phyloP scores from a whole-genome alignment of 2,797 vertebrate genomes.

The Tokudaia tokunoshimensis region DNA sequence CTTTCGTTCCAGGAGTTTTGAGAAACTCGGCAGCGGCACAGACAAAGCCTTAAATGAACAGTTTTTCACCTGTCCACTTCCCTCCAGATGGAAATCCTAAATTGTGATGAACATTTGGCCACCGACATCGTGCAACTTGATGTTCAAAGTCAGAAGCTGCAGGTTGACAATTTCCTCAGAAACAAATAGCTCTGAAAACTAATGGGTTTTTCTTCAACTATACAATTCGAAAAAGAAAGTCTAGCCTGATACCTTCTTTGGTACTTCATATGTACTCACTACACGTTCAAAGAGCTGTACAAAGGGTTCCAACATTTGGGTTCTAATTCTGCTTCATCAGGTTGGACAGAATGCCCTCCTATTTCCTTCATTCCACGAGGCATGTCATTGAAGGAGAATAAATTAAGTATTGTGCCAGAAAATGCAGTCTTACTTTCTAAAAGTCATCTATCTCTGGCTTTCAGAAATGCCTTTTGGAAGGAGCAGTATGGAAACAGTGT shows the following conservation, averaged over 20 bases:
- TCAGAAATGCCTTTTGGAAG: constrained; percentile 83
- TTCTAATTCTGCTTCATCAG: constrained; percentile 80
- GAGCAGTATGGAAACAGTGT: constrained; percentile 83
- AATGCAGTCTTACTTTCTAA: constrained; percentile 81
- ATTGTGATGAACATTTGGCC: background rate
- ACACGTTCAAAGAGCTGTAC: constrained; percentile 68
- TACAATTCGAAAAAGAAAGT: constrained; percentile 39
- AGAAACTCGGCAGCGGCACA: background rate
- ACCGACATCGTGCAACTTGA: background rate
- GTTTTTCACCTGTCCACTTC: background rate
- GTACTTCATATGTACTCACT: constrained; percentile 47
- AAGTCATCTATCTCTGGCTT: constrained; percentile 82
- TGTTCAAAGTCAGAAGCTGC: constrained; percentile 35
- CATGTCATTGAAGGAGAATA: constrained; percentile 83
- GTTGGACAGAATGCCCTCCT: constrained; percentile 62
- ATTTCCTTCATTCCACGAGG: constrained; percentile 81
- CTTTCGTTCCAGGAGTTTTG: constrained; percentile 33
- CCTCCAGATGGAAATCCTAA: constrained; percentile 16
- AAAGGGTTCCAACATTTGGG: constrained; percentile 68
- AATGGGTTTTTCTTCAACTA: constrained; percentile 47
- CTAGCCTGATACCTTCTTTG: constrained; percentile 40
- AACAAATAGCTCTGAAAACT: background rate
- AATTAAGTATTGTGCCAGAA: constrained; percentile 84
- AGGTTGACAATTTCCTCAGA: constrained; percentile 1
- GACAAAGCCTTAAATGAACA: background rate